Percentiles rank a stretch among this genome's conserved stretches.
Evolutionary conservation across 2,797 vertebrate species (phyloP).

Genomic region (Morus bassanus): DNA sequence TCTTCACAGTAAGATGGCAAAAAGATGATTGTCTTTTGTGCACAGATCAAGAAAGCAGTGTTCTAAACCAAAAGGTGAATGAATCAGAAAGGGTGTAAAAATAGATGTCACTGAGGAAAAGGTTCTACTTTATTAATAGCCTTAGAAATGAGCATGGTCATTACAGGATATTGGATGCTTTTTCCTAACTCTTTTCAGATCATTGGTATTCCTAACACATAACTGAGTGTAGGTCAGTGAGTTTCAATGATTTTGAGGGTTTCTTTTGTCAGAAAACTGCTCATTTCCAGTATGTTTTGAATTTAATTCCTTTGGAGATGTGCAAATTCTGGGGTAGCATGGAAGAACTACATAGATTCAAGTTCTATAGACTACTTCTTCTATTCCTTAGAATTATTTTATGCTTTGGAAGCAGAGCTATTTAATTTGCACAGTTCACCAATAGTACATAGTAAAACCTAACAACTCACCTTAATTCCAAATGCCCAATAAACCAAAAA

Average conservation of each 20-base stretch:
- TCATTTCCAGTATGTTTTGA: background rate
- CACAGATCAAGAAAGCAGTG: background rate
- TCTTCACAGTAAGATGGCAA: background rate
- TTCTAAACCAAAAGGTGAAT: background rate
- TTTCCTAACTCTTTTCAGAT: background rate
- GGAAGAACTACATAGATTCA: background rate
- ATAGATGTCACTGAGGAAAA: background rate
- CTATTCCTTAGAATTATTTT: background rate
- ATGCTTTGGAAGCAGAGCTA: background rate
- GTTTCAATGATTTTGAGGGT: background rate
- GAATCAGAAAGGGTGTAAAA: background rate
- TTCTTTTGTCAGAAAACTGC: background rate
- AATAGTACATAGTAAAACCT: background rate
- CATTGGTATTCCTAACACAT: background rate
- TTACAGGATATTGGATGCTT: background rate
- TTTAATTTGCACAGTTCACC: background rate
- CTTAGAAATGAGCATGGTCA: background rate
- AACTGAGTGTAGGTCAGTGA: background rate
- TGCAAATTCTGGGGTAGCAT: background rate
- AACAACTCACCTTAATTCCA: background rate
- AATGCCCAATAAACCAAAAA: background rate
- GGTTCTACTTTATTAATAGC: background rate
- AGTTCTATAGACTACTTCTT: background rate
- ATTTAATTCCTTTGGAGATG: background rate
- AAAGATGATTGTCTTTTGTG: background rate